Conservation (phyloP, 1,140 invertebrate species). For the Apolygus lucorum region DNA sequence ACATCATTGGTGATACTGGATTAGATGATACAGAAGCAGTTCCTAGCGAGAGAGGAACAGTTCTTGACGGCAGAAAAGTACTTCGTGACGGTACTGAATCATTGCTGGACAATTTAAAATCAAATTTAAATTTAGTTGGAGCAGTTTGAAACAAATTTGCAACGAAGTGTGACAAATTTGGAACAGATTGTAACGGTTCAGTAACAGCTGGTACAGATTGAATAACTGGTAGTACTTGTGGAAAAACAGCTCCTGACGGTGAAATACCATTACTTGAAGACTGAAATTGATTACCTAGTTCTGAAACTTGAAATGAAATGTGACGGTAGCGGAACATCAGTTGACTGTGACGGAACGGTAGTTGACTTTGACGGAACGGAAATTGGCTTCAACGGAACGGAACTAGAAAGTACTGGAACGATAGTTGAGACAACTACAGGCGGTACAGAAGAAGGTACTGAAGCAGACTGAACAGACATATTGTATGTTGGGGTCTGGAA, state of each 20-base stretch:
- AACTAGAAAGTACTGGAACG: neutral
- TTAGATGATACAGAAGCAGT: too few species aligned
- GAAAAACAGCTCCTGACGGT: neutral
- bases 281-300: neutral
- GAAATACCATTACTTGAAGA: neutral
- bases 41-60: too few species aligned
- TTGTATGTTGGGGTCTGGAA: neutral
- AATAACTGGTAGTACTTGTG: neutral
- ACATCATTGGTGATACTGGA: neutral
- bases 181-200: too few species aligned
- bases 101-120: too few species aligned
- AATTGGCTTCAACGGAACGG: neutral
- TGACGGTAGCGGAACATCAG: too few species aligned
- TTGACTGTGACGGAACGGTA: neutral
- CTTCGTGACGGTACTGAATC: too few species aligned
- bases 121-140: neutral
- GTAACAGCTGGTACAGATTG: too few species aligned
- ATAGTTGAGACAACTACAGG: too few species aligned
- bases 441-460: too few species aligned
- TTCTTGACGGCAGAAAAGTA: too few species aligned
- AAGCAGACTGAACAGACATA: neutral
- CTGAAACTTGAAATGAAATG: neutral
- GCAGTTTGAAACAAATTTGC: neutral
- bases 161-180: neutral
- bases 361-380: too few species aligned